phyloP scores from a whole-genome alignment of 2,888 invertebrate genomes.

The Lobophora halterata region DNA sequence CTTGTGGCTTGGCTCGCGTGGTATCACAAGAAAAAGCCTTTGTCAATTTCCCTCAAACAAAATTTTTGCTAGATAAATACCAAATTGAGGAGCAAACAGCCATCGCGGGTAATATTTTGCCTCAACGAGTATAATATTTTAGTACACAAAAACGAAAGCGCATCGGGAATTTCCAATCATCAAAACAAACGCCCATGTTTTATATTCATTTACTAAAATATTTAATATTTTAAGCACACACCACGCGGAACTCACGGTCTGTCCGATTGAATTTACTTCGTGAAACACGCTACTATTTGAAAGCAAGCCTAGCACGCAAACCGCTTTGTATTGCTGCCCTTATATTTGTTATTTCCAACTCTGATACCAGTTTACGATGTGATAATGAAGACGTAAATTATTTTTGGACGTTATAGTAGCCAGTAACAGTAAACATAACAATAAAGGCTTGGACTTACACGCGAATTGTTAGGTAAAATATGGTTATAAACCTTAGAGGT shows the following conservation, averaged over 20 bases:
- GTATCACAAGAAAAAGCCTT: too few species aligned
- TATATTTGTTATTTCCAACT: conserved; percentile 31
- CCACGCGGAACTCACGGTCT: conserved; percentile 42
- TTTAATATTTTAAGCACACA: conserved; percentile 47
- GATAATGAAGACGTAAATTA: conserved; percentile 35
- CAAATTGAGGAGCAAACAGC: too few species aligned
- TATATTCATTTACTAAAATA: conserved; percentile 37
- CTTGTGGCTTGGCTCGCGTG: too few species aligned
- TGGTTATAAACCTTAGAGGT: too few species aligned
- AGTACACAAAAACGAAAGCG: conserved; percentile 4
- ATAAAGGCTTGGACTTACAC: conserved; percentile 35
- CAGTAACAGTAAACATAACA: conserved; percentile 30
- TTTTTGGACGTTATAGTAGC: conserved; percentile 30
- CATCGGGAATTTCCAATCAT: conserved; percentile 27
- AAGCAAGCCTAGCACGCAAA: conserved; percentile 26
- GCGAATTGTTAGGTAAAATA: too few species aligned
- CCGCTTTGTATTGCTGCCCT: conserved; percentile 24
- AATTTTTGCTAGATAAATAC: too few species aligned
- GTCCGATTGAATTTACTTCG: conserved; percentile 40
- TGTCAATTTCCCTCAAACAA: too few species aligned
- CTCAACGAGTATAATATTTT: too few species aligned
- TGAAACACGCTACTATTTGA: conserved; percentile 36
- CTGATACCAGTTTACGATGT: conserved; percentile 33
- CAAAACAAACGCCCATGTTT: conserved; percentile 29
- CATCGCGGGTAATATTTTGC: conserved; percentile 2